Percentiles rank a stretch among this genome's conserved stretches.
phyloP scores from a whole-genome alignment of 2,113 vertebrate species.

The Serilophus lunatus region DNA sequence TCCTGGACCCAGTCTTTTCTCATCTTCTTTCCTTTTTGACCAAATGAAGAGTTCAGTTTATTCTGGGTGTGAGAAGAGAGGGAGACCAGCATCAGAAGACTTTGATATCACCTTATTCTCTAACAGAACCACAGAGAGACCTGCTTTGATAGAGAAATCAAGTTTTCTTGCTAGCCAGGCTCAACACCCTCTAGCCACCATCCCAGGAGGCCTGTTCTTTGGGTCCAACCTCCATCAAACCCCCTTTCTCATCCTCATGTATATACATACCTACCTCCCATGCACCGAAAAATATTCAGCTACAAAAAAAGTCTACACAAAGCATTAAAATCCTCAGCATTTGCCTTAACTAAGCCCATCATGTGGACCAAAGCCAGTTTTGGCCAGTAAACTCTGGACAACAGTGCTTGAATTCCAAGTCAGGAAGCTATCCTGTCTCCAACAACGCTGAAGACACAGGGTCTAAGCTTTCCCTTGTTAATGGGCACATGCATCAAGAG shows the following conservation, averaged over 20 bases:
- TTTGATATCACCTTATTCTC: background rate
- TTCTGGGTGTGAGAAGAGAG: background rate
- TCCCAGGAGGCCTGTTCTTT: background rate
- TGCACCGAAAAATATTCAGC: fast-evolving
- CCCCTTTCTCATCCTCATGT: background rate
- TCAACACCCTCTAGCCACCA: background rate
- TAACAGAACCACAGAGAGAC: background rate
- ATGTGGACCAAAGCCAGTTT: background rate
- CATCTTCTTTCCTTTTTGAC: background rate
- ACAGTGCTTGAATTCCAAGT: background rate
- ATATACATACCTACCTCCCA: background rate
- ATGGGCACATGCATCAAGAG: background rate
- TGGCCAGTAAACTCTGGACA: background rate
- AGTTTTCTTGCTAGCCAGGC: background rate
- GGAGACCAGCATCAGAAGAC: background rate
- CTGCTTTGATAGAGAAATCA: background rate
- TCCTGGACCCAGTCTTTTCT: background rate
- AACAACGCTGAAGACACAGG: background rate
- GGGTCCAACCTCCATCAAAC: background rate
- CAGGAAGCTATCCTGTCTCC: background rate
- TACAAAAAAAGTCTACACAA: background rate
- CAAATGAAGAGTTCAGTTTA: background rate
- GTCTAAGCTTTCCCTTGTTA: background rate
- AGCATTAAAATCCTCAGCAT: background rate
- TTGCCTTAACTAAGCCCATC: background rate